Base-by-base conservation (phyloP, 2,888 invertebrate species). In the Orthonychiurus folsomi region DNA sequence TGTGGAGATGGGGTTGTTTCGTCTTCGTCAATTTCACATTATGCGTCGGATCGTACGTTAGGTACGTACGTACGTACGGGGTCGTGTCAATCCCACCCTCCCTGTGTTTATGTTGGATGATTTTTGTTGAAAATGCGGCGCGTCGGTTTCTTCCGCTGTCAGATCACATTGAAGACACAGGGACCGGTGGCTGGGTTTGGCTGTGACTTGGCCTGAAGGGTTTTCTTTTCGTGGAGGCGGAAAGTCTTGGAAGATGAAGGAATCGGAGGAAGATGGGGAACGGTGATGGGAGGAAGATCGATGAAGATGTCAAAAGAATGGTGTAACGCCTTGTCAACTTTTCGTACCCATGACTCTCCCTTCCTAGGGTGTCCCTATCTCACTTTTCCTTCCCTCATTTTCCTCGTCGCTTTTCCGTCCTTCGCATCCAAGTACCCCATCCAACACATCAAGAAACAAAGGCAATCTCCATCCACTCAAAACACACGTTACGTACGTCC, bases 291-390 rank as follows among this genome's bases (percentile, higher is more conserved):
- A 58, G 59, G 57, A 61, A 65, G 65, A 73, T 71, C 70, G 72
- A 72, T 71, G 72, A 73, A 71, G 71, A 72, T 64, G 72, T 71
- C 73, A 73, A 69, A 71, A 69, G 68, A 72, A 70, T 72, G 66
- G 61, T 63, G 65, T 68, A 66, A 69, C 70, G 69, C 68, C 66
- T 60, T 69, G 72, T 73, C 73, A 73, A 70, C 68, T 69, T 68
- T 65, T 68, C 62, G 62, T 62, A 59, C 62, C 62, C 59, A 61
- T 59, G 47, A 63, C 55, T 55, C 48, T 52, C 55, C 61, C n/a
- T n/a, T n/a, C n/a, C n/a, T n/a, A n/a, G n/a, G n/a, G n/a, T n/a
- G n/a, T 63, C 28, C 53, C 26, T 12, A 56, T 56, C 56, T 56
- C 56, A 48, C 59, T 12, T n/a, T 52, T 52, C 52, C 24, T 52